Conservation (phyloP, 2,888 invertebrate genomes). For the Morpho deidamia region DNA sequence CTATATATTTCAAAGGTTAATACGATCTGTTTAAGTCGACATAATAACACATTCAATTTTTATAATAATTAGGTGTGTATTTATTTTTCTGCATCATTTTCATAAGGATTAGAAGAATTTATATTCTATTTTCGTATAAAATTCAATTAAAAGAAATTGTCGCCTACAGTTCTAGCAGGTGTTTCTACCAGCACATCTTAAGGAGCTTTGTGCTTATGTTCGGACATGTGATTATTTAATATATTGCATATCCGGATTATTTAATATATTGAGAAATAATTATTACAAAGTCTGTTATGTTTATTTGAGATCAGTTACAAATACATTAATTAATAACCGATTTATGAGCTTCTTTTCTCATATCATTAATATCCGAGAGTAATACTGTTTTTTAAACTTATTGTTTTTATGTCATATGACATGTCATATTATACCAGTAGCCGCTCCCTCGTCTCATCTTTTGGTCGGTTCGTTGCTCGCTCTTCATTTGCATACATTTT, state of each 20-base stretch:
- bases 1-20: too few species aligned
- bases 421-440: slow-evolving; percentile 58
- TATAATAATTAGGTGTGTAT: too few species aligned
- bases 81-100: too few species aligned
- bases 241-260: slow-evolving; percentile 76
- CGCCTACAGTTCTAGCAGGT: slow-evolving; percentile 36
- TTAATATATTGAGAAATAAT: slow-evolving; percentile 72
- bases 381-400: too few species aligned
- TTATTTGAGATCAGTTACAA: too few species aligned
- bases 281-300: slow-evolving; percentile 17
- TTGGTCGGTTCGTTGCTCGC: slow-evolving; percentile 61
- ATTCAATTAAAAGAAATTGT: slow-evolving; percentile 21
- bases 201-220: slow-evolving; percentile 22
- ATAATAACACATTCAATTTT: too few species aligned
- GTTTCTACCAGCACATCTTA: slow-evolving; percentile 34
- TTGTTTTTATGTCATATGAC: too few species aligned
- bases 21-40: too few species aligned
- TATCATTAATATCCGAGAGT: too few species aligned
- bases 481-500: slow-evolving; percentile 72
- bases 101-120: too few species aligned
- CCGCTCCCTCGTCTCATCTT: slow-evolving; percentile 58
- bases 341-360: too few species aligned
- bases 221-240: slow-evolving; percentile 58
- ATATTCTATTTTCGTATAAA: slow-evolving; percentile 11
- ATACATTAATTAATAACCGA: too few species aligned